Conservation (phyloP, 2,113 vertebrate species). For the Pollimyrus isidori region DNA sequence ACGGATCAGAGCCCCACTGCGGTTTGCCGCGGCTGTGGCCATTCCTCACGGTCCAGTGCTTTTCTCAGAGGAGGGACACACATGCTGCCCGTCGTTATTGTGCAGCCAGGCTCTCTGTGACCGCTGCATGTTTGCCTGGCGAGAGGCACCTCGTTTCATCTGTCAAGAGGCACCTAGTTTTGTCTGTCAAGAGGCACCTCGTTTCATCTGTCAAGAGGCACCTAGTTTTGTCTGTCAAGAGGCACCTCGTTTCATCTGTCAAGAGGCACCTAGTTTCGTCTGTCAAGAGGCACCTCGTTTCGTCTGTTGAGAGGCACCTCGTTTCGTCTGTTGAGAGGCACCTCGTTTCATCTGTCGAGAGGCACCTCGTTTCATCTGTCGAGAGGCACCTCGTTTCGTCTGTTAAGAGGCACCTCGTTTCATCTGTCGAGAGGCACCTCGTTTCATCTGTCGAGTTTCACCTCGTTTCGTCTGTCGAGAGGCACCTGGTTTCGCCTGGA, state of each 20-base stretch:
- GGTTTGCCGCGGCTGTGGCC: not conserved
- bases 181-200: not conserved
- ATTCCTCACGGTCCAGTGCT: not conserved
- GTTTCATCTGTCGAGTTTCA: no score
- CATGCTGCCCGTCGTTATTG: not conserved
- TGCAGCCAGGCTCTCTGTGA: not conserved
- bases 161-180: not conserved
- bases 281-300: no score
- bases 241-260: no score
- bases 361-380: not conserved
- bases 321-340: not conserved
- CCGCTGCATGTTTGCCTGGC: not conserved
- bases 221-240: no score
- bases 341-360: not conserved
- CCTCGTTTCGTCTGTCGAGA: not conserved
- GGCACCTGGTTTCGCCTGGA: not conserved
- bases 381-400: not conserved
- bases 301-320: no score
- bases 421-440: no score
- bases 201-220: not conserved
- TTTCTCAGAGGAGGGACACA: not conserved
- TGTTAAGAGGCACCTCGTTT: not conserved
- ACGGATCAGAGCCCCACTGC: not conserved
- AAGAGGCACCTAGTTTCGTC: no score
- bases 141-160: not conserved